A percentile compares a stretch with the other conserved stretches of the same genome.
phyloP scores from a whole-genome alignment of 2,797 vertebrate species.

The Danio choprae region DNA sequence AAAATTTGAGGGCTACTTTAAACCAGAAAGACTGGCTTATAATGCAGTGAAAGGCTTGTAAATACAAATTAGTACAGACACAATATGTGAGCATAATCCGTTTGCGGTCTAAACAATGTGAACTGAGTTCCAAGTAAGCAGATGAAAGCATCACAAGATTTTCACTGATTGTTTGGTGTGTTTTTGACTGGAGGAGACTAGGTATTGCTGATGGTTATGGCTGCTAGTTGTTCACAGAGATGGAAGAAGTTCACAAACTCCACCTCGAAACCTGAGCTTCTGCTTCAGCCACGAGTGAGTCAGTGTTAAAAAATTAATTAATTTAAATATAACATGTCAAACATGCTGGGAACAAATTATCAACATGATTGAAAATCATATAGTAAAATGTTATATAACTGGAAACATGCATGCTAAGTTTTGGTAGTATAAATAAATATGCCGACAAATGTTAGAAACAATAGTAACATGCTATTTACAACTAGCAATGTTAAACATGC shows the following conservation, averaged over 20 bases:
- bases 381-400: no score
- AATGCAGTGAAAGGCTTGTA: not conserved
- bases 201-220: conserved; percentile 29
- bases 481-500: no score
- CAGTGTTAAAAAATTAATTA: no score
- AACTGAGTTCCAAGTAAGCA: not conserved
- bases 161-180: not conserved
- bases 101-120: not conserved
- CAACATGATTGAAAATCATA: no score
- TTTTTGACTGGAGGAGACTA: not conserved
- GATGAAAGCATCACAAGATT: not conserved
- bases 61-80: not conserved
- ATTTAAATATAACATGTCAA: no score
- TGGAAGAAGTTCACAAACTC: conserved; percentile 48
- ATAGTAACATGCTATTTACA: no score
- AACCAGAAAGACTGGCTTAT: not conserved
- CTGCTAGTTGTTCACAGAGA: conserved; percentile 40
- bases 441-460: no score
- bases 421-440: no score
- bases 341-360: no score
- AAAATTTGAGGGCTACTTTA: not conserved
- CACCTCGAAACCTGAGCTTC: conserved; percentile 40
- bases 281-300: conserved; percentile 58
- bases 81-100: not conserved
- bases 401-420: no score